These are phyloP conservation scores for Rhysida immarginata DNA, from an alignment of 1,140 invertebrate species.

Conservation along the genomic window DNA sequence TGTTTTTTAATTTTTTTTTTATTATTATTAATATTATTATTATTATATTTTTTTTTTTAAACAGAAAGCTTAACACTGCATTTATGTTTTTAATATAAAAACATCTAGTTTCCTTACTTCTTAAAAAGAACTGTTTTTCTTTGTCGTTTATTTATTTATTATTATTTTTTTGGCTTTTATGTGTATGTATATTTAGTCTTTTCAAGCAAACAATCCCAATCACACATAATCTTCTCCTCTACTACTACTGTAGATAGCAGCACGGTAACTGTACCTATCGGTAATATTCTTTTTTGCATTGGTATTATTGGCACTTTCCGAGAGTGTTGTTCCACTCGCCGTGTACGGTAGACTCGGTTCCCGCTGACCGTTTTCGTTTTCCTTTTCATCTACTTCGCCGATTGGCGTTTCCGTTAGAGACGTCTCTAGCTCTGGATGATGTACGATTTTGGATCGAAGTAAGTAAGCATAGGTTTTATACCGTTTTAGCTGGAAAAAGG, in stretches of 20 bases:
- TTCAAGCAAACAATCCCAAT: background rate
- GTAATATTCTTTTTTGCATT: conserved; percentile 34
- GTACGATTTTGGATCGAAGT: conserved; percentile 52
- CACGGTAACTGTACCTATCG: conserved; percentile 70
- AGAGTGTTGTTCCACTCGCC: conserved; percentile 17
- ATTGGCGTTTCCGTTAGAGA: conserved; percentile 50
- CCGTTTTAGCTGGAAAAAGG: conserved; percentile 52
- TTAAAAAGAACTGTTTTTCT: background rate
- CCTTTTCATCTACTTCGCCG: conserved; percentile 56
- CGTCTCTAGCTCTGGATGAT: conserved; percentile 43
- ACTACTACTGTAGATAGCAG: conserved; percentile 49
- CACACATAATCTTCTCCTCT: conserved; percentile 22
- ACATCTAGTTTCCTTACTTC: background rate
- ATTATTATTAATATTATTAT: too few species aligned
- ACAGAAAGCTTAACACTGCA: too few species aligned
- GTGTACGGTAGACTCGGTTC: conserved; percentile 33
- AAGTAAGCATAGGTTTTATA: conserved; percentile 74
- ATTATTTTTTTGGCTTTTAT: background rate
- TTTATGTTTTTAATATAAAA: background rate
- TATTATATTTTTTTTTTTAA: too few species aligned
- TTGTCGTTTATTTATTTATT: background rate
- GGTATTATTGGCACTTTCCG: conserved; percentile 23
- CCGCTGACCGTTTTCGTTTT: background rate
- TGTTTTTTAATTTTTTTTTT: too few species aligned
- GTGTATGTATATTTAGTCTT: background rate